Conservation (phyloP, 2,888 invertebrate genomes). For the Petrophora chlorosata region DNA sequence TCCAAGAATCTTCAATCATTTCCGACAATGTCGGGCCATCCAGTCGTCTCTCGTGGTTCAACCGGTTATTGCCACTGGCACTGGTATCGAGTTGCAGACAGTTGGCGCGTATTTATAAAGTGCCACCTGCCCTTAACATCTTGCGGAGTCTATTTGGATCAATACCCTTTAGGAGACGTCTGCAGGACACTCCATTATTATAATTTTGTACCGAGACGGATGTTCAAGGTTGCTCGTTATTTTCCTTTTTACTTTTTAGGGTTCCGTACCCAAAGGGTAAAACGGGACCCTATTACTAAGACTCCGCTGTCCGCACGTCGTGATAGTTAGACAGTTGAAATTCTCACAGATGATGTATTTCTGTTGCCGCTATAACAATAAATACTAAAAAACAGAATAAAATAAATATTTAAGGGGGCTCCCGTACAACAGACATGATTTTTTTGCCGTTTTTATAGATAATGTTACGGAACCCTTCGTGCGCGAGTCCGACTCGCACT, state of each 20-base stretch:
- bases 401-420: too few relatives aligned
- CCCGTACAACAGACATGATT: too few relatives aligned
- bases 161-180: conserved; percentile 4
- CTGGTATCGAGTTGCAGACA: conserved; percentile 10
- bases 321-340: too few relatives aligned
- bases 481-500: too few relatives aligned
- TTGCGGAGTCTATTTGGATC: conserved; percentile 7
- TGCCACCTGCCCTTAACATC: conserved; percentile 14
- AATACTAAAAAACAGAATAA: too few relatives aligned
- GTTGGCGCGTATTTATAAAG: conserved; percentile 13
- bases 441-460: too few relatives aligned
- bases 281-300: too few relatives aligned
- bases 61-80: not conserved
- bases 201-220: not conserved
- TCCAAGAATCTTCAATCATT: not conserved
- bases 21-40: not conserved
- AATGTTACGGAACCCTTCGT: too few relatives aligned
- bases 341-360: too few relatives aligned
- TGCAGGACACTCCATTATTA: not conserved
- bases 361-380: too few relatives aligned
- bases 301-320: too few relatives aligned
- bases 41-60: not conserved
- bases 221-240: not conserved
- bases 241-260: not conserved
- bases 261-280: too few relatives aligned